Evolutionary conservation across 2,888 invertebrate species (phyloP).

Genomic region (Odontocolon sp.): DNA sequence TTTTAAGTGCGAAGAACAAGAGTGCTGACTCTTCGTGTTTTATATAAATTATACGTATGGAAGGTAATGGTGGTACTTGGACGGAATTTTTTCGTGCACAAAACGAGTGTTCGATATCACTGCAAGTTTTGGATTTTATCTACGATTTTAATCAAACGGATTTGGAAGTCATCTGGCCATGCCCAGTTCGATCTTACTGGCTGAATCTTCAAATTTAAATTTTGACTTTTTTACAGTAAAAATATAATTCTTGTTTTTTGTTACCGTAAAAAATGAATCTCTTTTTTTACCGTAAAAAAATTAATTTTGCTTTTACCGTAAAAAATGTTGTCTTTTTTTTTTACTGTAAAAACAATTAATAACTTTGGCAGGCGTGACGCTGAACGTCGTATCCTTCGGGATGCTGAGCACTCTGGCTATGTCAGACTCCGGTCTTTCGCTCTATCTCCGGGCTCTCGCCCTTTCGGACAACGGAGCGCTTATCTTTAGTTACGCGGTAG

Average conservation of each 20-base stretch:
- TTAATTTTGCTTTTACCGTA: too few species aligned
- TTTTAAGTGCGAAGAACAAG: not conserved
- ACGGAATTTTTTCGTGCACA: conserved; percentile 39
- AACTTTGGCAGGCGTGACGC: conserved; percentile 69
- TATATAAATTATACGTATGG: conserved; percentile 42
- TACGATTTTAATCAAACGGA: conserved; percentile 66
- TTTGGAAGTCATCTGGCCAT: conserved; percentile 74
- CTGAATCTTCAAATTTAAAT: conserved; percentile 72
- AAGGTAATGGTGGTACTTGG: conserved; percentile 30
- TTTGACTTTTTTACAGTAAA: not conserved
- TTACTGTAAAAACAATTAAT: not conserved
- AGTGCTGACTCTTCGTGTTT: not conserved
- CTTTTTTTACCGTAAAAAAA: too few species aligned
- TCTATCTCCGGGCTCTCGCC: conserved; percentile 76
- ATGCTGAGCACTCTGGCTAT: conserved; percentile 73
- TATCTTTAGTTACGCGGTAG: conserved; percentile 75
- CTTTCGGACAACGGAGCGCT: conserved; percentile 78
- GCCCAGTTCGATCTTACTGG: conserved; percentile 76
- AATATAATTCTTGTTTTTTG: too few species aligned
- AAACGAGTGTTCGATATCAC: conserved; percentile 64
- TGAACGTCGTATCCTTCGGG: conserved; percentile 76
- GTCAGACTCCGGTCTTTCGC: conserved; percentile 74
- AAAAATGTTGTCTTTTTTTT: too few species aligned
- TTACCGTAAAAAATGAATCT: too few species aligned
- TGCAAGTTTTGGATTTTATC: conserved; percentile 71